Evolutionary conservation across 2,888 invertebrate genomes (phyloP).

Genomic region (Diabrotica balteata): DNA sequence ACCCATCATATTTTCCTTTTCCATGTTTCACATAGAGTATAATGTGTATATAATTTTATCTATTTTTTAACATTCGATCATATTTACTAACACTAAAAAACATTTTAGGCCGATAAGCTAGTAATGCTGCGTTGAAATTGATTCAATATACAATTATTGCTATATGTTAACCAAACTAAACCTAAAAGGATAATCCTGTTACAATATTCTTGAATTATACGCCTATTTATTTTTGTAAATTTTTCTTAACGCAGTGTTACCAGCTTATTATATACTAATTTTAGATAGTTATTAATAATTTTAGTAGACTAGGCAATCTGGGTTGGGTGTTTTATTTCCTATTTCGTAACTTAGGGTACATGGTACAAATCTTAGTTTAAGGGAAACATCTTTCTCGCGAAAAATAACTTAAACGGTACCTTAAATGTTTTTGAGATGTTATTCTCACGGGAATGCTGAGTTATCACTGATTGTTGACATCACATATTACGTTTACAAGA

Average conservation of each 20-base stretch:
- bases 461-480: slow-evolving; percentile 1
- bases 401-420: slow-evolving; percentile 14
- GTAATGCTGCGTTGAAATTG: no score
- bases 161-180: no score
- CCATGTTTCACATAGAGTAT: slow-evolving; percentile 17
- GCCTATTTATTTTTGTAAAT: no score
- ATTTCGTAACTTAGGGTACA: slow-evolving; percentile 8
- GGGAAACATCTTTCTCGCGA: background rate
- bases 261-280: no score
- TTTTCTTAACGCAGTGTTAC: no score
- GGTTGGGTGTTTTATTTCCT: slow-evolving; percentile 17
- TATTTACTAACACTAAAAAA: slow-evolving; percentile 2
- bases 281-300: background rate
- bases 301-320: slow-evolving; percentile 16
- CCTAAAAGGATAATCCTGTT: no score
- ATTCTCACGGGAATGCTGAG: no score
- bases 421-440: background rate
- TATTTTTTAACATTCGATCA: slow-evolving; percentile 23
- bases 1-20: slow-evolving; percentile 35
- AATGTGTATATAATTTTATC: slow-evolving; percentile 26
- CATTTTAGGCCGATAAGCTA: no score
- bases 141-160: no score
- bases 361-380: slow-evolving; percentile 7
- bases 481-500: background rate
- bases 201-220: no score